Evolutionary conservation across 2,113 vertebrate species (phyloP), one percentile per base, ranked within the genome.

Genomic region (Triplophysa dalaica): DNA sequence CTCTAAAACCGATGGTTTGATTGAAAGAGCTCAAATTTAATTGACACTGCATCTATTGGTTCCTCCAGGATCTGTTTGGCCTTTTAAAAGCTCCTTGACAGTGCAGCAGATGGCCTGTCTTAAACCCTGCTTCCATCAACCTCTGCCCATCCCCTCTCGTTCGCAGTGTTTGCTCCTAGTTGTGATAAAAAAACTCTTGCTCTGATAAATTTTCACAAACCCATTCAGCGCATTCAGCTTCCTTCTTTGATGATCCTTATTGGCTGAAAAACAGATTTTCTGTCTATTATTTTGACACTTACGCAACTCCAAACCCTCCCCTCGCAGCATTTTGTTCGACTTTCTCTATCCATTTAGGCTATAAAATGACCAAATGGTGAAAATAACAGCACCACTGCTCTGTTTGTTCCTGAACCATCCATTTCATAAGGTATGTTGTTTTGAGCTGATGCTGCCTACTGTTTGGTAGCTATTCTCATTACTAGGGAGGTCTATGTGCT

Each of bases 141-240:
- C 48, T 50, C 50, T 43, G 62, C 48, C 45, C 62, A 63, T 43
- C 54, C 33, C 21, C 61, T 50, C 75, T 45, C 69, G 21, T 66
- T 54, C 48, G 22, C 2, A 60, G 72, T 61, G 66, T 29, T 50
- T 58, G 43, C 43, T 41, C 21, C 41, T 33, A 81, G 69, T n/a
- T 70, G 54, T 62, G 29, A 70, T 24, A 84, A 81, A 75, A 81
- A 84, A 75, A 75, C 60, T 54, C 26, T 74, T 62, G 79, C 63
- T 50, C 52, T 50, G 64, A 67, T 75, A 60, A 75, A 75, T 41
- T 56, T 65, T 43, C 41, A 73, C 72, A 9, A 6, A 60, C 22
- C 60, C 41, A 69, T 62, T 65, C 77, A 48, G 17, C 22, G 68
- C 54, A 48, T 58, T 61, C 16, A 10, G 29, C 52, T 38, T 38